Base-by-base conservation (phyloP, 2,888 invertebrate species). In the Eupithecia vulgata region DNA sequence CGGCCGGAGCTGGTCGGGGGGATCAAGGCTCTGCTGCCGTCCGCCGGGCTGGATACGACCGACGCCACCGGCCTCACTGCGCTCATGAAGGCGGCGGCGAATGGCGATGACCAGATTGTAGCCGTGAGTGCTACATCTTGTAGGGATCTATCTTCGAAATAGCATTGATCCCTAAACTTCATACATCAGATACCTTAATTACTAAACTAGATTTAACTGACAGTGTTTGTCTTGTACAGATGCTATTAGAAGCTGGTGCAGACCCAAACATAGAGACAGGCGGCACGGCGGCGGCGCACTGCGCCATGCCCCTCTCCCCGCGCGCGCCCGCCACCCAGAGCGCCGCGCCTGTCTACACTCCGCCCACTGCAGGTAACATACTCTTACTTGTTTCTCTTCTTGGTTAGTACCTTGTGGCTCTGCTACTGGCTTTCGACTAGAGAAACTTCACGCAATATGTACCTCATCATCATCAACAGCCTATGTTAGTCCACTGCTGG, bases 221-320 rank as follows among this genome's bases (percentile, higher is more conserved):
- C 48, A n/a, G 7, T 21, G 48, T 21, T 7, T 10, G 21, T 4
- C 21, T 21, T 8, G 77, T 81, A 0, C 92, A 96, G 89, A 95
- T 96, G 83, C 90, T 97, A 40, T 89, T 97, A 48, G 98, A 98
- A 88, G 96, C 97, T 0, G 98, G 98, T 0, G 97, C 97, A 5
- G 97, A 97, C 82, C 96, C 97, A 0, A 97, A 98, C 86, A 92
- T 97, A 1, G 98, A 98, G 91, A 97, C 97, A 15, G 97, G 96
- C 13, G 95, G 96, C 1, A 84, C 91, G 15, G 84, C 87, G 81
- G 82, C 90, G 45, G 90, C 91, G 2, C 91, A 91, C 82, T 91
- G 90, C 80, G 87, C 89, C 1, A 81, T 88, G 66, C 87, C 92
- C 34, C 83, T 93, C 30, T 92, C 90, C 0, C 94, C 91, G 68